phyloP scores from a whole-genome alignment of 2,113 vertebrate genomes.

The Gallinago paraguaiae region DNA sequence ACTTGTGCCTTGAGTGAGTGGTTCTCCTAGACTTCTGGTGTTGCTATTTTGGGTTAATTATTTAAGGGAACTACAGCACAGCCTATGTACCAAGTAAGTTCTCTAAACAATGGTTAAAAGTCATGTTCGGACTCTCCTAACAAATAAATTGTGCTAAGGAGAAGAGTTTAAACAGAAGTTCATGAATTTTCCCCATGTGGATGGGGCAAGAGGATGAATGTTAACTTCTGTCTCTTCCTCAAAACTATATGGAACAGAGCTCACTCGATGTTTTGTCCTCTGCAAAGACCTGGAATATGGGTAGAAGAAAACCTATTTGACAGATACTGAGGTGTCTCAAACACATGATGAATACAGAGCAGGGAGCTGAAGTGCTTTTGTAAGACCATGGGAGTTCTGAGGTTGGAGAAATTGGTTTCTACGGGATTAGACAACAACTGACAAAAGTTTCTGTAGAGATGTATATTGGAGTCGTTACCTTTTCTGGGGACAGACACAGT shows the following conservation, averaged over 20 bases:
- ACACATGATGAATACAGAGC: fast-evolving
- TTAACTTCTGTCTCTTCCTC: background rate
- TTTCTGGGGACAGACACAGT: background rate
- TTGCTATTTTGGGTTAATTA: background rate
- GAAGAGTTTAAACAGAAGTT: background rate
- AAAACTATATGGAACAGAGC: background rate
- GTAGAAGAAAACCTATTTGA: background rate
- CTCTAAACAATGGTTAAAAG: background rate
- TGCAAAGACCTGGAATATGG: background rate
- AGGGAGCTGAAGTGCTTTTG: background rate
- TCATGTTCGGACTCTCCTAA: background rate
- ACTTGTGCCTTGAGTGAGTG: background rate
- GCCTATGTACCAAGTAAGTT: background rate
- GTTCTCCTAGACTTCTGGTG: background rate
- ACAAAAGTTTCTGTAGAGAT: background rate
- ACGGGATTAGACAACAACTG: background rate
- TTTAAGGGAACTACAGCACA: background rate
- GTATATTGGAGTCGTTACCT: background rate
- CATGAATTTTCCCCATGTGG: background rate
- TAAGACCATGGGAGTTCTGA: background rate
- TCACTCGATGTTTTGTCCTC: background rate
- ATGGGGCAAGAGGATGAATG: background rate
- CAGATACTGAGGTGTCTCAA: background rate
- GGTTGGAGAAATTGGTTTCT: fast-evolving
- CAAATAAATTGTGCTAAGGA: background rate